A percentile compares a stretch with the other conserved stretches of the same genome.
Evolutionary conservation across 2,888 invertebrate genomes (phyloP).

Genomic region (Actias luna): DNA sequence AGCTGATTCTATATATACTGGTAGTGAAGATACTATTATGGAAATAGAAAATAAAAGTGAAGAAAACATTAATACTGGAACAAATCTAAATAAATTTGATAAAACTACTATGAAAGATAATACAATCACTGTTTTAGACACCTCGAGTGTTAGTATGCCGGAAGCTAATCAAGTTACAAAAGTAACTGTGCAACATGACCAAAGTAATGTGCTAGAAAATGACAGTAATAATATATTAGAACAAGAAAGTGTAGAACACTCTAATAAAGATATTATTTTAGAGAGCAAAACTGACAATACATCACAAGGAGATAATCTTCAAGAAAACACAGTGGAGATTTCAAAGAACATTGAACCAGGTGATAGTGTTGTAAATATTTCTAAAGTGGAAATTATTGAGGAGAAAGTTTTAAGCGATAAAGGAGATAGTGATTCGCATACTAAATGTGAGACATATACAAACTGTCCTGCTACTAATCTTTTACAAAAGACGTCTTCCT

Average conservation of each 20-base stretch:
- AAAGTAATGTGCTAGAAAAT: neutral
- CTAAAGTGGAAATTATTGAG: neutral
- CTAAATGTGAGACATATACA: neutral
- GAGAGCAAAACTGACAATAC: slow-evolving; percentile 6
- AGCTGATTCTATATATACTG: slow-evolving; percentile 6
- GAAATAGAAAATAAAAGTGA: neutral
- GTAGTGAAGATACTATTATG: slow-evolving; percentile 10
- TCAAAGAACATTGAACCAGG: neutral
- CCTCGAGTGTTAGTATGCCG: neutral
- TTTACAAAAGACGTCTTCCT: neutral
- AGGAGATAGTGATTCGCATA: neutral
- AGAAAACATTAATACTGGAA: neutral
- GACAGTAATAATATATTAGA: neutral
- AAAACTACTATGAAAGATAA: neutral
- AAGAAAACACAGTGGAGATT: neutral
- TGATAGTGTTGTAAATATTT: neutral
- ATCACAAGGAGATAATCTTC: neutral
- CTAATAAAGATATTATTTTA: slow-evolving; percentile 14
- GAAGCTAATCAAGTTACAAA: neutral
- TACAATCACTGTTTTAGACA: neutral
- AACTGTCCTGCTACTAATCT: neutral
- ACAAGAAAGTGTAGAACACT: slow-evolving; percentile 6
- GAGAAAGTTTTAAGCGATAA: neutral
- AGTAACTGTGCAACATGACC: neutral
- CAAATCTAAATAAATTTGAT: neutral